Conservation (phyloP, 1,140 invertebrate species). For the Ooceraea biroi region DNA sequence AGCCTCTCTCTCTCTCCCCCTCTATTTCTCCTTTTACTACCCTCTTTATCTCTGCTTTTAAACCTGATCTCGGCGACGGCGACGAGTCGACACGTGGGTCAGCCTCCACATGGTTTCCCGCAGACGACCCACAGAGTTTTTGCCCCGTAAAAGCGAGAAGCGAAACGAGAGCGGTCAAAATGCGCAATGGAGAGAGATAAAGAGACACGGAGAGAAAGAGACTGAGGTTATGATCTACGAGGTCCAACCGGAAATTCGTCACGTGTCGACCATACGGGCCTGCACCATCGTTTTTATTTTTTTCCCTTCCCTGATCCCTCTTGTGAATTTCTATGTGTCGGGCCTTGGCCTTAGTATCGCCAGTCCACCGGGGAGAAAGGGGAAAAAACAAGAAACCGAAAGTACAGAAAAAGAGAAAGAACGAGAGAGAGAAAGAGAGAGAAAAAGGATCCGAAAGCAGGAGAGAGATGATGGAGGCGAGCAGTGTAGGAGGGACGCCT, state of each 20-base stretch:
- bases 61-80: slow-evolving; percentile 42
- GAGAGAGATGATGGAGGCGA: slow-evolving; percentile 6
- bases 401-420: slow-evolving; percentile 7
- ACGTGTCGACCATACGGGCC: slow-evolving; percentile 50
- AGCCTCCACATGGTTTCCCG: slow-evolving; percentile 34
- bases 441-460: slow-evolving; percentile 5
- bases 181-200: neutral
- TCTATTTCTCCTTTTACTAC: neutral
- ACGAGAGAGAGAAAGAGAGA: neutral
- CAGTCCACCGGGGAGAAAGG: neutral
- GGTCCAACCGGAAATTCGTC: slow-evolving; percentile 44
- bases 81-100: slow-evolving; percentile 38
- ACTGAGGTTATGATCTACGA: slow-evolving; percentile 2
- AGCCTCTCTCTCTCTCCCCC: slow-evolving; percentile 7
- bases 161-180: slow-evolving; percentile 5
- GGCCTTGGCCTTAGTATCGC: neutral
- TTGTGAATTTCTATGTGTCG: slow-evolving; percentile 35
- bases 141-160: slow-evolving; percentile 10
- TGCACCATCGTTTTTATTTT: slow-evolving; percentile 6
- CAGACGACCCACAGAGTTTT: slow-evolving; percentile 30
- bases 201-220: slow-evolving; percentile 3
- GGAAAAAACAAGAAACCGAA: slow-evolving; percentile 18
- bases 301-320: neutral
- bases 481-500: slow-evolving; percentile 33
- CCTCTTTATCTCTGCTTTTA: neutral